Conservation (phyloP, 2,113 vertebrate genomes). For the Heliornis fulica region DNA sequence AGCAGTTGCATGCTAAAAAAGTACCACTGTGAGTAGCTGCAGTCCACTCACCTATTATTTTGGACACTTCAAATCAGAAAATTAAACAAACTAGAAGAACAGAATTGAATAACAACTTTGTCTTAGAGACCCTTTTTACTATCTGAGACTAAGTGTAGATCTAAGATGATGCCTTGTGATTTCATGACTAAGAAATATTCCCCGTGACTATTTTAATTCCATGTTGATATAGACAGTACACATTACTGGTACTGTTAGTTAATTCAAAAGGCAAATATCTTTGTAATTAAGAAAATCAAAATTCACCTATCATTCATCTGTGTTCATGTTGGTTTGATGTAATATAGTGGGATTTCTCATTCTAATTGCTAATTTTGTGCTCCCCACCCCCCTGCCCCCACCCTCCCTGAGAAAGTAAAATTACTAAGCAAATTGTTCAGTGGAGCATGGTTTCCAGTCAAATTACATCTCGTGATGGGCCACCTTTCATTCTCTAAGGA, state of each 20-base stretch:
- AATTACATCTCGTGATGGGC: not conserved
- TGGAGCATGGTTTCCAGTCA: not conserved
- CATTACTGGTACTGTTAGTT: not conserved
- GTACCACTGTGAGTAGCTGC: not conserved
- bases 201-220: not conserved
- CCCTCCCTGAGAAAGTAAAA: not conserved
- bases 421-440: not conserved
- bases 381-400: rapidly evolving
- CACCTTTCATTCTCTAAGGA: not conserved
- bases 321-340: not conserved
- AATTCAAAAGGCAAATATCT: not conserved
- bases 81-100: not conserved
- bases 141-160: not conserved
- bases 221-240: not conserved
- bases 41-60: not conserved
- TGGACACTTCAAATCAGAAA: not conserved
- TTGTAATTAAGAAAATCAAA: not conserved
- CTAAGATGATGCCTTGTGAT: not conserved
- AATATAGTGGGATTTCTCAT: not conserved
- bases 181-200: not conserved
- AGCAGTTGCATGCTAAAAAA: not conserved
- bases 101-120: not conserved
- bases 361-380: not conserved
- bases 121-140: not conserved
- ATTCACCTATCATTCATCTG: not conserved